Base-by-base conservation (phyloP, 1,140 invertebrate species). In the Drosophila asahinai region DNA sequence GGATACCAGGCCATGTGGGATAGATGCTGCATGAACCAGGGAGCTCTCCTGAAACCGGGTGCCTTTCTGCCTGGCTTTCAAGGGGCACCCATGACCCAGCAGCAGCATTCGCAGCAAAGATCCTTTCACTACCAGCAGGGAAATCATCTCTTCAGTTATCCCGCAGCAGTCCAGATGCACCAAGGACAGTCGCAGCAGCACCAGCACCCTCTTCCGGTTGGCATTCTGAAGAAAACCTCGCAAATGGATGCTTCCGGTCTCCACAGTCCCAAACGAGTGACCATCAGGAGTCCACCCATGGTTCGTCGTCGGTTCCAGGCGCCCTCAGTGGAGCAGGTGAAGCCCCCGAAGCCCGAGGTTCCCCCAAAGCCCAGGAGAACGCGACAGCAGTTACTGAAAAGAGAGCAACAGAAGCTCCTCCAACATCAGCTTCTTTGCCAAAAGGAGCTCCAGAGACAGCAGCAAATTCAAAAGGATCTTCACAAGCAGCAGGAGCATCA, bases 141-240 rank as follows among this genome's bases (percentile, higher is more conserved):
- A 11, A 52, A 22, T n/a, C 3, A 22, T 6, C 1, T 30, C 0
- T 22, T 52, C 22, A 15, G n/a, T 0, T 61, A 43, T 36, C 71
- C 71, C 0, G 2, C 27, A 0, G 25, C 42, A n/a, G n/a, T 57
- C 2, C 38, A 22, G 17, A 17, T 42, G 42, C 27, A 22, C 33
- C 40, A 25, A 4, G n/a, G 48, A 38, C 51, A 59, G 17, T 48
- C 38, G 54, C 54, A 48, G 19, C 77, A 61, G 22, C 68, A 61
- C 17, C 68, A 61, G 3, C 59, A 47, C 3, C 36, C 45, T 6
- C 45, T n/a, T 9, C 62, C 70, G 8, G 36, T 45, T 9, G 36
- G 65, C 27, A 79, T 79, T 27, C 7, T 79, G 3, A 79, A 79
- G 30, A 79, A 47, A 5, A 3, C 47, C 3, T 7, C 40, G 4